Conservation (phyloP, 1,140 invertebrate genomes). For the Melanaphis sacchari region DNA sequence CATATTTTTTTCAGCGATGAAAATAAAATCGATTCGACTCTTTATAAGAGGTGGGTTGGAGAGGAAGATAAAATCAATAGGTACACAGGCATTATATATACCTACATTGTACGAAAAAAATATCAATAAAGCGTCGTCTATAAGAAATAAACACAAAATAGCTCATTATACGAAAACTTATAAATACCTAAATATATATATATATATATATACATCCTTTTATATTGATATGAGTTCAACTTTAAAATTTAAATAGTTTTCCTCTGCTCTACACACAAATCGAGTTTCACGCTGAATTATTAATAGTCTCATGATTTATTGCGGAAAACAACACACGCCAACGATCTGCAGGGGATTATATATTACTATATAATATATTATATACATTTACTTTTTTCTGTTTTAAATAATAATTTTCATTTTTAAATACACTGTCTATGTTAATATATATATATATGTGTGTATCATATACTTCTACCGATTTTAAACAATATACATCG, state of each 20-base stretch:
- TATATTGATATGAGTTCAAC: slow-evolving; percentile 2
- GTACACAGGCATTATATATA: background rate
- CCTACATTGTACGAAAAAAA: background rate
- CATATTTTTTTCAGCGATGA: background rate
- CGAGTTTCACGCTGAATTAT: background rate
- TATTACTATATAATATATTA: no score
- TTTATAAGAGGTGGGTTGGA: background rate
- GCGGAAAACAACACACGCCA: background rate
- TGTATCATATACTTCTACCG: background rate
- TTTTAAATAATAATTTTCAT: slow-evolving; percentile 13
- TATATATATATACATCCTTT: background rate
- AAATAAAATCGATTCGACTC: background rate
- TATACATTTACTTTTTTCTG: background rate
- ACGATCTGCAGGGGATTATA: background rate
- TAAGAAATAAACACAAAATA: background rate
- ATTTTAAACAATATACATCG: slow-evolving; percentile 16
- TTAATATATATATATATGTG: background rate
- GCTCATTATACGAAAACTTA: background rate
- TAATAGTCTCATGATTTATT: background rate
- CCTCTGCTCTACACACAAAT: background rate
- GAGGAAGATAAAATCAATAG: background rate
- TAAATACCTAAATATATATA: background rate
- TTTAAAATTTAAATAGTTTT: slow-evolving; percentile 29
- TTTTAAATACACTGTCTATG: background rate
- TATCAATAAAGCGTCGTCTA: background rate